phyloP scores from a whole-genome alignment of 2,113 vertebrate genomes.

The Rhabdornis inornatus region DNA sequence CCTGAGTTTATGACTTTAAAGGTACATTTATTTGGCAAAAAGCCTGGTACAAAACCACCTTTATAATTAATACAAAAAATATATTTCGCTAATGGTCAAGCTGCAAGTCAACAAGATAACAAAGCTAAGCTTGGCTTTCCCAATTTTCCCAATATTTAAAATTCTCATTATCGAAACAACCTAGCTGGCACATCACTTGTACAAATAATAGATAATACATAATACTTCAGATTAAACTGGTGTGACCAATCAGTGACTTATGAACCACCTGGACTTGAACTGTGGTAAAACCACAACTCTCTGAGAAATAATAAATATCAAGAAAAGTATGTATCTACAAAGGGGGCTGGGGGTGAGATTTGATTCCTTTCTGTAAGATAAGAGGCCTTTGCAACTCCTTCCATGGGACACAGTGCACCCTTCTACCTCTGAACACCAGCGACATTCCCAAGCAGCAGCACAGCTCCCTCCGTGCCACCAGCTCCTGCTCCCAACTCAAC shows the following conservation, averaged over 20 bases:
- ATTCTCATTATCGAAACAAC: background rate
- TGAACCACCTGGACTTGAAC: background rate
- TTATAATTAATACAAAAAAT: background rate
- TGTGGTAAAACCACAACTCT: background rate
- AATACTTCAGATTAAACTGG: background rate
- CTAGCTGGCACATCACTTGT: background rate
- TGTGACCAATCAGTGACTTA: background rate
- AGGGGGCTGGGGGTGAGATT: background rate
- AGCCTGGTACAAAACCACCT: background rate
- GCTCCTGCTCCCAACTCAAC: background rate
- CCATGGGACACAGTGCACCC: background rate
- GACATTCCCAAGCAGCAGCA: fast-evolving
- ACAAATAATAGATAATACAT: background rate
- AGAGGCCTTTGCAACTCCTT: background rate
- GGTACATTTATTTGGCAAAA: conserved; percentile 22
- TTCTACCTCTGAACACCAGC: background rate
- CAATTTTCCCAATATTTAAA: background rate
- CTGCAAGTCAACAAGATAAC: background rate
- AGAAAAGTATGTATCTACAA: background rate
- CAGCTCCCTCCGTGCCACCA: fast-evolving
- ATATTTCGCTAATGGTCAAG: background rate
- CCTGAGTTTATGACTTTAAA: conserved; percentile 14
- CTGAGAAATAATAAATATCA: background rate
- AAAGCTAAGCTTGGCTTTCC: background rate
- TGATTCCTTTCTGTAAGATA: background rate